Base-by-base conservation (phyloP, 35 echinoderm and acorn worm genomes). In the Heliocidaris tuberculata region DNA sequence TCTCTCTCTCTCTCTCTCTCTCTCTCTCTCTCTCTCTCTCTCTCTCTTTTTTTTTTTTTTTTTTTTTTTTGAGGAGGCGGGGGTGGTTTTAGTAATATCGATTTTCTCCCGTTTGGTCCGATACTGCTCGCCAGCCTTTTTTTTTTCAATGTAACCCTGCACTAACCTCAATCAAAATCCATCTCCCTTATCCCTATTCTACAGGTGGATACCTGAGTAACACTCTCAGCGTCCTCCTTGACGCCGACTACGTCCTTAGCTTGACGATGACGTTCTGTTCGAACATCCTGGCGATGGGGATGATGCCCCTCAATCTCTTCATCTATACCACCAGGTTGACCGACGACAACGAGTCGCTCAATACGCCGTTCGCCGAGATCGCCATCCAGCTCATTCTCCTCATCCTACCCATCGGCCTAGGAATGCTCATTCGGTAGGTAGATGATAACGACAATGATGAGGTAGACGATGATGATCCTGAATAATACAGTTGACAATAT, bases 201-300 rank as follows among this genome's bases (percentile, higher is more conserved):
- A 90, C 90, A 61, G 96, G 96, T 87, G 96, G 96, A 32, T 92
- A 89, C 50, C 71, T 95, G 7, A 95, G 94, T n/a, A 96, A 95
- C 24, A 85, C 92, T 16, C 94, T 95, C 29, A 92, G 94, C 52
- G 30, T 96, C 24, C 61, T 96, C 5, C 88, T 96, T 3, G 96
- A 96, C 48, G 88, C 94, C 88, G 96, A 96, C 42, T 86, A 94
- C 8, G 56, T 85, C 11, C 96, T 96, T 1, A 96, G 96, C 42
- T 21, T 96, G 32, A 96, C 96, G 54, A 96, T 96, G 96, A 96
- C 96, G 2, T 92, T 88, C 16, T 96, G 94, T 86, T 94, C 94
- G 24, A 96, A 86, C 54, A 59, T 96, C 31, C 90, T 96, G 17
- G 96, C 96, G 2, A 65, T 96, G 32, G 96, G 96, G n/a, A 95